Base-by-base conservation (phyloP, 2,888 invertebrate species). In the Petrolisthes cinctipes region DNA sequence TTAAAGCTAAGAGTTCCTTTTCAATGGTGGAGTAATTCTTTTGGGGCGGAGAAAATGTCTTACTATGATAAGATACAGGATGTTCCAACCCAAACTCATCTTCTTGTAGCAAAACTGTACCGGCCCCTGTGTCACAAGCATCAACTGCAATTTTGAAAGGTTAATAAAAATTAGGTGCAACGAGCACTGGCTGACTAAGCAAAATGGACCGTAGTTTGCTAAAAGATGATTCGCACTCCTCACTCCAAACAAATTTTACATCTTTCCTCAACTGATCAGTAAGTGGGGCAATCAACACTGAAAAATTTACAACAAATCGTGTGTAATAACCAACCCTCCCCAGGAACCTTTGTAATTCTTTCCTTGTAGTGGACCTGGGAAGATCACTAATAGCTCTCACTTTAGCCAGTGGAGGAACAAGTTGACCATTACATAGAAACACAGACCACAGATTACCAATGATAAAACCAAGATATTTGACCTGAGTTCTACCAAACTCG, bases 91-190 rank as follows among this genome's bases (percentile, higher is more conserved):
- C n/a, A 7, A 17, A 9, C 11, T 73, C 73, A 23, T 73, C 4
- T 20, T 73, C 73, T 23, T 73, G 73, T 9, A 73, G 23, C 20
- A 73, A 23, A 23, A 73, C 20, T 17, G 73, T 4, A 11, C 3
- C 73, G 20, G 73, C 20, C n/a, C 73, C 73, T 20, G 23, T 23
- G n/a, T 73, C 23, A 20, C 73, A 17, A 9, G 4, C 20, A n/a
- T 73, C 73, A 73, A 73, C 73, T 17, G 73, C 73, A 1, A 73
- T 73, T n/a, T 73, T 73, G 20, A 23, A 73, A 20, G 73, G n/a
- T n/a, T 4, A 9, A 73, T 7, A 2, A 73, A 73, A 23, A n/a
- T 73, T 20, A 9, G 73, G 23, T 37, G 37, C 37, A 37, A 37
- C 37, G 2, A 73, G 23, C n/a, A 23, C 23, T 20, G n/a, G 73